Evolutionary conservation across 2,888 invertebrate species (phyloP), one percentile per base, ranked within the genome.

Genomic region (Ochropleura leucogaster): DNA sequence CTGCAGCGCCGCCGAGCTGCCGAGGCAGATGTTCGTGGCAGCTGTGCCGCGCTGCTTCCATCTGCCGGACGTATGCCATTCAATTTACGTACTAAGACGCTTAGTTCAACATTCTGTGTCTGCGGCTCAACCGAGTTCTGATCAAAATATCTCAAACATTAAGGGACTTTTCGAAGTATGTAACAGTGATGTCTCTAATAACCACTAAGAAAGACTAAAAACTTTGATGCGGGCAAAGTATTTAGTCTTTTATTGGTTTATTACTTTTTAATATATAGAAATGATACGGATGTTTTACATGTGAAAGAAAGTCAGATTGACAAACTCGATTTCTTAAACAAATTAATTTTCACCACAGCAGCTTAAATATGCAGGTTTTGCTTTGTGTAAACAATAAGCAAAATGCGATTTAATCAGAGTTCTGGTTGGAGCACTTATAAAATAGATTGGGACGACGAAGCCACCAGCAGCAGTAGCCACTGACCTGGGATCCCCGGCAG

Each of bases 1-100:
- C 93, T 99, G 98, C 96, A 99, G 97, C 4, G 99, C 98, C 30
- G 97, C 97, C 0, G 98, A 98, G 90, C 98, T 97, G 77, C 98
- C 98, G 49, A 98, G 94, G 68, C 97, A 93, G 1, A 97, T 96
- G 84, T 93, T 93, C 4, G 92, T 88, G 51, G 92, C 89, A 9
- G 87, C 90, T 4, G 91, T 93, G 46, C 89, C 87, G 64, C 88
- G 79, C 30, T 84, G 86, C 85, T 95, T 95, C 97, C 97, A 97
- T 20, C 94, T 86, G 85, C 20, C 30, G 30, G 3, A 4, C 94
- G 20, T 0, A 16, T 0, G 18, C 4, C 4, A 40, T 40, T 6
- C 18, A 8, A 70, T 6, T 44, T n/a, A 59, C 5, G 14, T 55
- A 57, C 3, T 14, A 14, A 30, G 3, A 55, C 20, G 14, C 6